phyloP scores from a whole-genome alignment of 2,113 vertebrate species.

The Vicugna pacos region DNA sequence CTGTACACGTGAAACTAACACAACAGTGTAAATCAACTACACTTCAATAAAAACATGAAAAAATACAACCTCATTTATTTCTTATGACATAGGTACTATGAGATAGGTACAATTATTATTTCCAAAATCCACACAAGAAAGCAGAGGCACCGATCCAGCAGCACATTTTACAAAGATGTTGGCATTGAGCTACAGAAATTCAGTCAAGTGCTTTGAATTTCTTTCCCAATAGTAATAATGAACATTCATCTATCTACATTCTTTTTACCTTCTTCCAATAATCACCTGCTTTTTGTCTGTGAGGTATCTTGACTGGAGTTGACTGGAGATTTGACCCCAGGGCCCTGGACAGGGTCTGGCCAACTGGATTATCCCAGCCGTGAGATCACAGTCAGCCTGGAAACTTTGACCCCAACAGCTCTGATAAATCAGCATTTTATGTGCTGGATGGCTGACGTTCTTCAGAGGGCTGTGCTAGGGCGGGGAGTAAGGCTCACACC shows the following conservation, averaged over 20 bases:
- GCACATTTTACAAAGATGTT: not conserved
- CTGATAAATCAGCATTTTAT: not conserved
- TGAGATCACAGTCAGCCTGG: not conserved
- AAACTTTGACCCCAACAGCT: not conserved
- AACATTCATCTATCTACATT: not conserved
- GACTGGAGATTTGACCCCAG: not conserved
- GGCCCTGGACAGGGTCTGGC: not conserved
- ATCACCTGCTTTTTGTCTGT: not conserved
- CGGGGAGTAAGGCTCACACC: not conserved
- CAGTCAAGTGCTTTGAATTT: conserved; percentile 4
- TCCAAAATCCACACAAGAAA: not conserved
- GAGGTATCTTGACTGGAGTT: not conserved
- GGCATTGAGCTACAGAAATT: not conserved
- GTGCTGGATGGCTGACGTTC: too few relatives aligned
- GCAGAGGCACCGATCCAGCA: not conserved
- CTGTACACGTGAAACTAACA: too few relatives aligned
- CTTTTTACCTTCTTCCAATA: not conserved
- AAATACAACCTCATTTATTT: not conserved
- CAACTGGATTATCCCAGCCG: not conserved
- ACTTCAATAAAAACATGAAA: too few relatives aligned
- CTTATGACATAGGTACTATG: not conserved
- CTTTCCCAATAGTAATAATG: not conserved
- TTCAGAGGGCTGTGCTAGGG: not conserved
- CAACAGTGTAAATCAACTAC: too few relatives aligned
- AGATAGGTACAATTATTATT: not conserved